Evolutionary conservation across 2,797 vertebrate genomes (phyloP).

Genomic region (Morelia viridis): DNA sequence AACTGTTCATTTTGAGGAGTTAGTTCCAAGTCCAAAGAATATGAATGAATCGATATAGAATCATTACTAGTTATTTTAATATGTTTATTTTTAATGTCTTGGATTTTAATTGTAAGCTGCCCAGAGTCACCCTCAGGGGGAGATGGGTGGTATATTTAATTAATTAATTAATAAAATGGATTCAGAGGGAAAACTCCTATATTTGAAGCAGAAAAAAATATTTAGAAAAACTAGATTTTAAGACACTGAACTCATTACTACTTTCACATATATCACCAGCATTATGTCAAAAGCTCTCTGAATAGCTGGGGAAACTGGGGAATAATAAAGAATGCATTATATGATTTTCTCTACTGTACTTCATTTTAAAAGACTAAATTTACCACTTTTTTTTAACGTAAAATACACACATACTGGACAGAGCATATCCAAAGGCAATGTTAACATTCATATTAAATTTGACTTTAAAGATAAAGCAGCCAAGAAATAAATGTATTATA

Average conservation of each 20-base stretch:
- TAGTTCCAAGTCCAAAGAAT: background rate
- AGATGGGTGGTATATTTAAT: too few relatives aligned
- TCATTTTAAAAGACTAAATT: constrained; percentile 5
- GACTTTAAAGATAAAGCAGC: constrained; percentile 7
- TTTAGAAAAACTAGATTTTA: background rate
- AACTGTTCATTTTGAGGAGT: background rate
- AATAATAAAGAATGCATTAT: background rate
- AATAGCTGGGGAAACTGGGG: background rate
- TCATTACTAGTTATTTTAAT: too few relatives aligned
- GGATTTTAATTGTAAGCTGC: too few relatives aligned
- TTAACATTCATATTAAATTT: constrained; percentile 4
- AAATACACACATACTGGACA: background rate
- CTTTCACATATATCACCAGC: background rate
- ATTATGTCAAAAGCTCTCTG: background rate
- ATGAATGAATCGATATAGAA: background rate
- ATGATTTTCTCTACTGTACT: background rate
- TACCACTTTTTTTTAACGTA: background rate
- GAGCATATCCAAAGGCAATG: background rate
- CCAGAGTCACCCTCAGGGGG: too few relatives aligned
- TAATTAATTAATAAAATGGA: background rate
- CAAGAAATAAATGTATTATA: constrained; percentile 15
- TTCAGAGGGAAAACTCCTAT: background rate
- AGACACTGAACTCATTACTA: background rate
- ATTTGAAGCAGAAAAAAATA: background rate
- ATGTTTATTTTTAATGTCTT: too few relatives aligned